A percentile compares a stretch with the other conserved stretches of the same genome.
Evolutionary conservation across 2,888 invertebrate genomes (phyloP).

Genomic region (Lathronympha strigana): DNA sequence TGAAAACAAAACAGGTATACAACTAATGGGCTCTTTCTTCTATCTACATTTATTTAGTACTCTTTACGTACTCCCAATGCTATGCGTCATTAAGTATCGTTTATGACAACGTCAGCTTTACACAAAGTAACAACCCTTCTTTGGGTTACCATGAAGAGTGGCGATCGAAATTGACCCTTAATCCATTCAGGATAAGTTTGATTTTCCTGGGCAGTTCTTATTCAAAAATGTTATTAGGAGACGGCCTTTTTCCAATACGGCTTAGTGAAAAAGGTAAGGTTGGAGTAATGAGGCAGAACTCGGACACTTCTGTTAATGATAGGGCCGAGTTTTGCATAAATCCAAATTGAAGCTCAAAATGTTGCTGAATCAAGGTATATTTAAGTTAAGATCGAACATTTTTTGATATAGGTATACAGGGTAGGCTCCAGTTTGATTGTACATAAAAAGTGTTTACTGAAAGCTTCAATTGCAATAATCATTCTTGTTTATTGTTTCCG

Average conservation of each 20-base stretch:
- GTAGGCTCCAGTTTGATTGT: constrained; percentile 1
- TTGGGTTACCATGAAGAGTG: constrained; percentile 50
- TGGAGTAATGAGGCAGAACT: constrained; percentile 65
- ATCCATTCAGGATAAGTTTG: constrained; percentile 48
- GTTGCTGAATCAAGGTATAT: constrained; percentile 34
- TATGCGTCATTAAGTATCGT: constrained; percentile 78
- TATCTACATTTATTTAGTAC: not conserved
- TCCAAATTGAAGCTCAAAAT: constrained; percentile 35
- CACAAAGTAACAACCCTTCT: constrained; percentile 76
- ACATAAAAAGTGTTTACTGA: not conserved
- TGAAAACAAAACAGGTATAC: not conserved
- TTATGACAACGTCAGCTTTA: constrained; percentile 74
- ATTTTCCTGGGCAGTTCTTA: constrained; percentile 47
- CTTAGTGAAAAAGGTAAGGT: constrained; percentile 57
- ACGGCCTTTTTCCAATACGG: constrained; percentile 61
- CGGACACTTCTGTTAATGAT: constrained; percentile 55
- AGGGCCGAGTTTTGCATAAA: constrained; percentile 42
- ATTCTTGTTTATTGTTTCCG: not conserved
- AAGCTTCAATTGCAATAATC: not conserved
- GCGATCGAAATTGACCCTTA: constrained; percentile 57
- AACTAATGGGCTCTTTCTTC: not conserved
- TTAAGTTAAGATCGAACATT: constrained; percentile 23
- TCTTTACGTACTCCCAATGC: constrained; percentile 61
- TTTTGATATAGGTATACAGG: constrained; percentile 11
- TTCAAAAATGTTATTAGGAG: constrained; percentile 58